Evolutionary conservation across 2,797 vertebrate genomes (phyloP), one percentile per base, ranked within the genome.

Genomic region (Sebastes cheni): DNA sequence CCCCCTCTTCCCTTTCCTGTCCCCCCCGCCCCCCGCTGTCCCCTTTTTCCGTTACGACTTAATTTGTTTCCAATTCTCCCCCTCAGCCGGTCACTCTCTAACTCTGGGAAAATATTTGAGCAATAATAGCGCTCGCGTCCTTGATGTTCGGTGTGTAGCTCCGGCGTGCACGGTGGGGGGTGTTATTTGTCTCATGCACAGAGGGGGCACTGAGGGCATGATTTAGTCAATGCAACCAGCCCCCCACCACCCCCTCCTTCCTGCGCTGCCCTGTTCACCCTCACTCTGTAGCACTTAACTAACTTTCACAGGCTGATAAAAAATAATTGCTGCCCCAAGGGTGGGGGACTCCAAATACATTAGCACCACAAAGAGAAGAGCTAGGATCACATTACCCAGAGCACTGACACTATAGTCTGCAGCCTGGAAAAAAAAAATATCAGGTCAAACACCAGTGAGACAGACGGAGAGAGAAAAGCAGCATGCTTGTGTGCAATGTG

Each of bases 271-370:
- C 76, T 30, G 54, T 62, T 79, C 82, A 66, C 74, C 75, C 76
- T 70, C 72, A 68, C 67, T 69, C 75, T 75, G 78, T 32, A 82
- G 83, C 90, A 94, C 93, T 94, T 91, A 88, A 81, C 90, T 87
- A 91, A 86, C 75, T 94, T 96, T 95, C 88, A 91, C 90, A 92
- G 91, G 88, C 91, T 95, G 90, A 92, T 95, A 90, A 94, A 95
- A 91, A 86, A 88, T 90, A 92, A 93, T 86, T 94, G 84, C 78
- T 90, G 75, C 82, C 87, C 90, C 90, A 91, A 83, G 90, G 89
- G 84, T 62, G 80, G 81, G 80, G 77, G 74, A 54, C 70, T 88
- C 69, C 66, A 87, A 81, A 86, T 83, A 91, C 92, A 93, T 93
- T 91, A 92, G 90, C 89, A 88, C 83, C 88, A 93, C 90, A 93